A percentile compares a stretch with the other conserved stretches of the same genome.
phyloP scores from a whole-genome alignment of 2,888 invertebrate species.

The Sminthurides aquaticus region DNA sequence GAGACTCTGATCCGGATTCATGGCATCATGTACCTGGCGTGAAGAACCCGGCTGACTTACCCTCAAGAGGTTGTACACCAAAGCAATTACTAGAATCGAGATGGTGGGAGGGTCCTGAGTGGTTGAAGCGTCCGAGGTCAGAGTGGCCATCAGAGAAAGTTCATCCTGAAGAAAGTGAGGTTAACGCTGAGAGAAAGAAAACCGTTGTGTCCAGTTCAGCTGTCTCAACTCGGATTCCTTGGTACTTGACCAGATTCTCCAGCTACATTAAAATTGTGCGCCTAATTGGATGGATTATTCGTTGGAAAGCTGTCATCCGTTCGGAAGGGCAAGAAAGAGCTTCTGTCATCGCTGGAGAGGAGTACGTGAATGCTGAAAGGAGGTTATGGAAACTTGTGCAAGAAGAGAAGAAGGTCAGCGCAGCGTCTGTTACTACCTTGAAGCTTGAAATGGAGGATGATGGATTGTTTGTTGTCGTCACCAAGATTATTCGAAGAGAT shows the following conservation, averaged over 20 bases:
- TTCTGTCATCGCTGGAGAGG: too few relatives aligned
- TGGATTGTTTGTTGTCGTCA: neutral
- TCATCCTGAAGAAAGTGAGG: neutral
- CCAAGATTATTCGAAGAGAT: neutral
- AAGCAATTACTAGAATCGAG: conserved; percentile 4
- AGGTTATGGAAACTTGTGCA: neutral
- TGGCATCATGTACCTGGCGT: conserved; percentile 18
- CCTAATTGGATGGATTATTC: conserved; percentile 38
- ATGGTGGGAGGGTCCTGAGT: conserved; percentile 22
- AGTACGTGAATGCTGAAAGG: conserved; percentile 8
- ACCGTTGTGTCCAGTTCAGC: neutral
- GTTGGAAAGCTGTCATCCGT: neutral
- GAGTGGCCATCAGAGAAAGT: conserved; percentile 9
- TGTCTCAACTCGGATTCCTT: neutral
- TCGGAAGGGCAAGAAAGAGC: neutral
- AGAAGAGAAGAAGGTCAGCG: neutral
- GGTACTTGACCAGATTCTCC: conserved; percentile 28
- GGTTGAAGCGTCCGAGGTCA: neutral
- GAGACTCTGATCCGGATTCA: neutral
- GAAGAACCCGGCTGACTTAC: conserved; percentile 20
- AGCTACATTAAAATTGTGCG: conserved; percentile 38
- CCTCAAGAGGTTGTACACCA: conserved; percentile 14
- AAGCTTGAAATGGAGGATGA: neutral
- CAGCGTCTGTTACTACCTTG: neutral
- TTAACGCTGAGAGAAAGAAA: conserved; percentile 12